These are phyloP conservation scores for Microhierax caerulescens DNA, from an alignment of 2,797 vertebrate genomes.

Conservation along the genomic window DNA sequence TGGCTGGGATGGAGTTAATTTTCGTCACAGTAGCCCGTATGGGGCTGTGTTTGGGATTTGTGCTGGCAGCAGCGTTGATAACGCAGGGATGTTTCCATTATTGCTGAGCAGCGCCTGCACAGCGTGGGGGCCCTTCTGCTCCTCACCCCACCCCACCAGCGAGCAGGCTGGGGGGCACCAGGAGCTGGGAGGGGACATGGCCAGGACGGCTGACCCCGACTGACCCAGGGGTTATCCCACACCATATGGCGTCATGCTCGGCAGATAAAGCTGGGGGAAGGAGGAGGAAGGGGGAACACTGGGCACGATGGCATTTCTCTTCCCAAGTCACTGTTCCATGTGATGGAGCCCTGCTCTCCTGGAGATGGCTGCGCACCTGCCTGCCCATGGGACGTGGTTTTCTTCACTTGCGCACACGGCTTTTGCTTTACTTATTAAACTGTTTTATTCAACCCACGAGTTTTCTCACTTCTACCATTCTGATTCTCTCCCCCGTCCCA, in stretches of 20 bases:
- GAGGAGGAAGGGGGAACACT: no score
- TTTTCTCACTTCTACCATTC: neutral
- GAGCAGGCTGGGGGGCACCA: neutral
- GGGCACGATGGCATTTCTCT: neutral
- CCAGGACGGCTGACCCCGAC: accelerated
- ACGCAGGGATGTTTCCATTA: neutral
- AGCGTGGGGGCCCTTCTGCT: neutral
- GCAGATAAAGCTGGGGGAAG: neutral
- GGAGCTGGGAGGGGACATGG: neutral
- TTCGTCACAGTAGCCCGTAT: neutral
- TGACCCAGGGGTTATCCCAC: neutral
- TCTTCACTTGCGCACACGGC: accelerated
- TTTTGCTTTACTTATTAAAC: neutral
- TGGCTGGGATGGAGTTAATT: neutral
- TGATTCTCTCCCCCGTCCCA: neutral
- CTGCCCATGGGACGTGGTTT: accelerated
- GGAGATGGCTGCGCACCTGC: neutral
- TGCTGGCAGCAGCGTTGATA: neutral
- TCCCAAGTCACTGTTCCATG: accelerated
- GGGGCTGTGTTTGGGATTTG: neutral
- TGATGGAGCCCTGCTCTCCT: neutral
- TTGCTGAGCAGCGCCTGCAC: neutral
- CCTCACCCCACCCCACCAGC: neutral
- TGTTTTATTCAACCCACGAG: neutral
- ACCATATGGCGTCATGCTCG: accelerated